Evolutionary conservation across 2,888 invertebrate genomes (phyloP), one percentile per base, ranked within the genome.

Genomic region (Aromia moschata): DNA sequence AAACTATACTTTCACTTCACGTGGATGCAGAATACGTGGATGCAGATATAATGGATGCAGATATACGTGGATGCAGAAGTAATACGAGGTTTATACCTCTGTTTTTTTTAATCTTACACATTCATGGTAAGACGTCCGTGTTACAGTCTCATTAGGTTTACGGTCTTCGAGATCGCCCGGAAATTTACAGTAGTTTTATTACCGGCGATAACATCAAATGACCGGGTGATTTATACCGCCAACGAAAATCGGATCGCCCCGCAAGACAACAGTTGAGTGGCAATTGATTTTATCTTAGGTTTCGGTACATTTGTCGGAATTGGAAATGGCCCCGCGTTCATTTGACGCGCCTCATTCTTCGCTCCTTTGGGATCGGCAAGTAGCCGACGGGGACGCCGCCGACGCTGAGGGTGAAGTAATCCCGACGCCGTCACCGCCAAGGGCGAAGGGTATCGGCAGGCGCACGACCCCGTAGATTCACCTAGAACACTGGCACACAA

Each of bases 261-360:
- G 61, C 65, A 65, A 68, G 65, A 70, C 69, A 67, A 70, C 69
- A 67, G 65, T 70, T 67, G 64, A 74, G 68, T 71, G 72, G 68
- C 73, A 73, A 73, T 76, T 75, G 74, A 77, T 75, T 77, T 73
- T 74, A 75, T 75, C 74, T 73, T 65, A 64, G 69, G 72, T 73
- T 71, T 73, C 70, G 68, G 70, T 69, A 71, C 72, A 72, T 73
- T 76, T 71, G 69, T 65, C 66, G 68, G 67, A 75, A 75, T 75
- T 74, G 75, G 71, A 73, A 73, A 71, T 69, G 65, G 64, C 58
- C 53, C 61, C 55, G 66, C 63, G 70, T 64, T 70, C 69, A 67
- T 70, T 71, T 69, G 70, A 69, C 64, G 67, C 65, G 64, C 64
- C 64, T 63, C 68, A 64, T 67, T 66, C 67, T 56, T 56, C 43